Percentiles rank a stretch among this genome's conserved stretches.
phyloP scores from a whole-genome alignment of 2,888 invertebrate species.

The Eledona agricola region DNA sequence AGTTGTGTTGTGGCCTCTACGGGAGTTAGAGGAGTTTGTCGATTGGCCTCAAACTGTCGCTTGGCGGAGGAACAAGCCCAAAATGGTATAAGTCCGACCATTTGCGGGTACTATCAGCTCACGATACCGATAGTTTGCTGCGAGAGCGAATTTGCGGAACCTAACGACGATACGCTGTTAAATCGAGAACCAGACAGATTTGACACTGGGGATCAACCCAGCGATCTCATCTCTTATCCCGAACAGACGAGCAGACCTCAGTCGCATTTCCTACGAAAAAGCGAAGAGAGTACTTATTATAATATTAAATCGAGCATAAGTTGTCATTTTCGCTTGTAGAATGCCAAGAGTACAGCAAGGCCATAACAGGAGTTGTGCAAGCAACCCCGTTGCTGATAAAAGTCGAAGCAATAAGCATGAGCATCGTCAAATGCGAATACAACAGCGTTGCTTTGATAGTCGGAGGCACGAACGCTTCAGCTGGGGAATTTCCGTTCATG shows the following conservation, averaged over 20 bases:
- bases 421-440: conserved; percentile 65
- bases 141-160: conserved; percentile 39
- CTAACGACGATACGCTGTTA: conserved; percentile 20
- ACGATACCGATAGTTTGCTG: conserved; percentile 56
- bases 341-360: conserved; percentile 67
- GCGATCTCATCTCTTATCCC: background rate
- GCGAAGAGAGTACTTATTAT: conserved; percentile 53
- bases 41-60: conserved; percentile 51
- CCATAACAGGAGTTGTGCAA: conserved; percentile 63
- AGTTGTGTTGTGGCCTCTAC: conserved; percentile 46
- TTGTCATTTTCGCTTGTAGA: conserved; percentile 57
- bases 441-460: conserved; percentile 67
- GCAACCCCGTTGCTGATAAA: conserved; percentile 66
- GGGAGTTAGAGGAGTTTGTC: conserved; percentile 49
- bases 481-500: conserved; percentile 72
- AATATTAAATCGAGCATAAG: conserved; percentile 2
- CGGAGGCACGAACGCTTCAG: conserved; percentile 66
- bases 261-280: conserved; percentile 41
- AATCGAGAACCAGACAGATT: conserved; percentile 15
- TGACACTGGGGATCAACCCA: conserved; percentile 10
- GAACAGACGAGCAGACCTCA: conserved; percentile 1
- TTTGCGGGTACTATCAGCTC: conserved; percentile 52
- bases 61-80: conserved; percentile 51
- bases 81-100: conserved; percentile 51
- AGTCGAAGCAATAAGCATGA: conserved; percentile 62